Evolutionary conservation across 1,140 invertebrate species (phyloP).

Genomic region (Drosophila nasuta): DNA sequence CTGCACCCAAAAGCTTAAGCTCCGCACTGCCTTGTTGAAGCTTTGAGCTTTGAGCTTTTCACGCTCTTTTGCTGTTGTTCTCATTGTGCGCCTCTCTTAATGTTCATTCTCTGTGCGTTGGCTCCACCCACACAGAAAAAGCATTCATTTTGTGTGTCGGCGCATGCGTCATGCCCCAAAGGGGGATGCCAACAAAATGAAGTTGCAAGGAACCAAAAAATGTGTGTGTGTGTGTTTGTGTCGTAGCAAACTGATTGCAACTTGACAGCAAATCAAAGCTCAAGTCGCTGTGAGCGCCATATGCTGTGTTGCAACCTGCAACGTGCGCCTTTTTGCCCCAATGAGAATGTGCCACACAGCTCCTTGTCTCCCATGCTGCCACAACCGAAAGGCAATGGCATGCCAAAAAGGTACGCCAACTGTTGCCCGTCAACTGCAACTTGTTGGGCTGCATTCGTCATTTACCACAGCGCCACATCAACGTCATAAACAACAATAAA

Average conservation of each 20-base stretch:
- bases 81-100: slow-evolving; percentile 8
- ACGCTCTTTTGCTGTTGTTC: not conserved
- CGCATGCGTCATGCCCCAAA: slow-evolving; percentile 60
- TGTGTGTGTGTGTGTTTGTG: not conserved
- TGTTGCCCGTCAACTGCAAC: slow-evolving; percentile 69
- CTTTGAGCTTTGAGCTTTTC: slow-evolving; percentile 56
- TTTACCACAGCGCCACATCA: slow-evolving; percentile 64
- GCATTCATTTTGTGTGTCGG: slow-evolving; percentile 71
- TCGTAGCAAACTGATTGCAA: slow-evolving; percentile 35
- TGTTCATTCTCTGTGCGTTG: slow-evolving; percentile 59
- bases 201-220: slow-evolving; percentile 63
- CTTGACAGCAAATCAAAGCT: slow-evolving; percentile 54
- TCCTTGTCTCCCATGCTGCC: slow-evolving; percentile 19
- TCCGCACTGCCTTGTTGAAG: slow-evolving; percentile 32
- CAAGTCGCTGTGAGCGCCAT: slow-evolving; percentile 34
- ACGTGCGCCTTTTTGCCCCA: slow-evolving; percentile 19
- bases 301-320: slow-evolving; percentile 25
- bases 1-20: slow-evolving; percentile 3
- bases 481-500: slow-evolving; percentile 62
- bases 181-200: slow-evolving; percentile 78
- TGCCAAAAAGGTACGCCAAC: slow-evolving; percentile 54
- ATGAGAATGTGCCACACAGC: slow-evolving; percentile 45
- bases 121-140: slow-evolving; percentile 71
- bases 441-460: slow-evolving; percentile 66
- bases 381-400: slow-evolving; percentile 9